Evolutionary conservation across 1,140 invertebrate species (phyloP).

Genomic region (Neodiprion virginianus): DNA sequence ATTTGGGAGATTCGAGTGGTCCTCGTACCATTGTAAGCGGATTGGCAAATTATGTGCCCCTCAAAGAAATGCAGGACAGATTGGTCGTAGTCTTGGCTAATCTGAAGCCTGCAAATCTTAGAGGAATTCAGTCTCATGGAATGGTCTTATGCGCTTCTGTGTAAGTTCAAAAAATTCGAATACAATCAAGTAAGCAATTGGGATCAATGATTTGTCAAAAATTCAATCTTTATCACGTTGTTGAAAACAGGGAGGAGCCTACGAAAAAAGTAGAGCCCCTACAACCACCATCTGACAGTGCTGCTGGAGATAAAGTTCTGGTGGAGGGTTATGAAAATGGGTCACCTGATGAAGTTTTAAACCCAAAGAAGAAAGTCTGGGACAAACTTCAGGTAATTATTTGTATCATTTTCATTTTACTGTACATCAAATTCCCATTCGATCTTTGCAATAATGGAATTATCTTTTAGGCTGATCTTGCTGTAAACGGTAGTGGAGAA

Average conservation of each 20-base stretch:
- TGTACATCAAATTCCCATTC: conserved; percentile 3
- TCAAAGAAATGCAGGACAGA: conserved; percentile 86
- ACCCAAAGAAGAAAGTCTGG: conserved; percentile 99
- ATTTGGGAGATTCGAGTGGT: conserved; percentile 73
- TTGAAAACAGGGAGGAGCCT: conserved; percentile 67
- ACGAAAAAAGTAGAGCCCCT: conserved; percentile 84
- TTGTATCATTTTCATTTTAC: conserved; percentile 7
- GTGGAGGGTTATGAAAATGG: conserved; percentile 84
- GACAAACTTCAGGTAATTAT: conserved; percentile 78
- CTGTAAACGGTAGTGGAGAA: conserved; percentile 75
- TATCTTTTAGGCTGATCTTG: conserved; percentile 71
- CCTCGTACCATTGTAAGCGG: conserved; percentile 86
- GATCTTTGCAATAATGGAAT: conserved; percentile 19
- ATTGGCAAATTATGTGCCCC: conserved; percentile 86
- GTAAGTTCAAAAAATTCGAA: conserved; percentile 58
- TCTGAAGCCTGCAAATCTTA: conserved; percentile 92
- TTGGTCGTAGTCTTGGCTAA: conserved; percentile 92
- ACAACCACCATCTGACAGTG: conserved; percentile 73
- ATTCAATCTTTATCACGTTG: conserved; percentile 20
- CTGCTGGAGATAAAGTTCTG: conserved; percentile 81
- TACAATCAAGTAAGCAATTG: conserved; percentile 6
- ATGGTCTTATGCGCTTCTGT: conserved; percentile 92
- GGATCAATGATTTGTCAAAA: neutral
- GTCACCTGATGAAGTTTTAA: conserved; percentile 84
- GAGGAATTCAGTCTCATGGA: conserved; percentile 86